Conservation (phyloP, 2,113 vertebrate genomes). For the Balaeniceps rex region DNA sequence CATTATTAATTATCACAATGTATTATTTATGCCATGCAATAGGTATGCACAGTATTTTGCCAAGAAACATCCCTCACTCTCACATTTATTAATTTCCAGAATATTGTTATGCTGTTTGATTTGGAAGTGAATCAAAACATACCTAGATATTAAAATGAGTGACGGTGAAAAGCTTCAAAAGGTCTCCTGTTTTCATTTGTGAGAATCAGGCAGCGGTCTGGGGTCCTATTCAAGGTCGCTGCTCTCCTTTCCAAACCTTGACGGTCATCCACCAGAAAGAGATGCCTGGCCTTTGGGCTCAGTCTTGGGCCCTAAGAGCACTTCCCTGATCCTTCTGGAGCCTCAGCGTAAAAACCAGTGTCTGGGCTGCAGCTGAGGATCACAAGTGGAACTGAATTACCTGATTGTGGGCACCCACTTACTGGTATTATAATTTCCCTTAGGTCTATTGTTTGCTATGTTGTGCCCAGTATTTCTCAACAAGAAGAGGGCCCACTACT, state of each 20-base stretch:
- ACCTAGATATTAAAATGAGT: background rate
- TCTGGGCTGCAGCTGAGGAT: background rate
- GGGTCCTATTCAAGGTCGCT: background rate
- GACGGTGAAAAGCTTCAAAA: background rate
- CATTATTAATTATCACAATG: conserved; percentile 67
- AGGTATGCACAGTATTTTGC: conserved; percentile 45
- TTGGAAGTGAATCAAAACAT: conserved; percentile 27
- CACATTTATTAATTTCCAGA: conserved; percentile 46
- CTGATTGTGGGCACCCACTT: background rate
- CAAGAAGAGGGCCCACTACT: background rate
- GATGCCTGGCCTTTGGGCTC: background rate
- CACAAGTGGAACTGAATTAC: background rate
- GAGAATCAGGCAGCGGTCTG: background rate
- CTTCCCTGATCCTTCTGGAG: background rate
- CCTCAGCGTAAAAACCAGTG: background rate
- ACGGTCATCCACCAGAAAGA: background rate
- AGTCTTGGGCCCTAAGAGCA: background rate
- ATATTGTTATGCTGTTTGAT: conserved; percentile 18
- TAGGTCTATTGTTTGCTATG: background rate
- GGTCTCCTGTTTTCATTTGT: background rate
- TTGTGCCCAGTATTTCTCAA: background rate
- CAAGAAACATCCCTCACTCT: conserved; percentile 31
- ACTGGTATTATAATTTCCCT: background rate
- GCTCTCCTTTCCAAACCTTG: background rate
- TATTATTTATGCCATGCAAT: conserved; percentile 61